These are phyloP conservation scores for Caerostris extrusa DNA, from an alignment of 1,140 invertebrate genomes.

Conservation along the genomic window DNA sequence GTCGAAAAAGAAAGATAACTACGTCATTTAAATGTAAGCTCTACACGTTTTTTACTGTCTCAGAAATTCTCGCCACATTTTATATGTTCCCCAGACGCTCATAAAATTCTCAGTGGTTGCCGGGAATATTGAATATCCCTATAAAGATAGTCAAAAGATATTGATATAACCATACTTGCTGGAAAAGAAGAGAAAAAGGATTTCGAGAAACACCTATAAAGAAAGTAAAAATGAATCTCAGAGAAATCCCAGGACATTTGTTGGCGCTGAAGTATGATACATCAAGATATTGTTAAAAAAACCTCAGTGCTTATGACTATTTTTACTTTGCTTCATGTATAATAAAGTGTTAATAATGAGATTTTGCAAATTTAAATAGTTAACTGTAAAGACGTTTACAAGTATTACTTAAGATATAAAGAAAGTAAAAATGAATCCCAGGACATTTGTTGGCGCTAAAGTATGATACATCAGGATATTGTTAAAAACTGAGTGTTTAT, in stretches of 20 bases:
- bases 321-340: too few relatives aligned
- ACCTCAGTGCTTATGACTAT: too few relatives aligned
- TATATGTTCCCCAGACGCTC: constrained; percentile 14
- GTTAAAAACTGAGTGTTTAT: too few relatives aligned
- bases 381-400: too few relatives aligned
- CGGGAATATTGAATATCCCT: constrained; percentile 16
- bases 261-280: neutral
- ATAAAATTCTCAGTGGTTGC: constrained; percentile 15
- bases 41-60: neutral
- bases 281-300: too few relatives aligned
- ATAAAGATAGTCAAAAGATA: constrained; percentile 31
- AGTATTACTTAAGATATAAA: too few relatives aligned
- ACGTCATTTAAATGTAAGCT: constrained; percentile 10
- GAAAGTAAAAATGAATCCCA: too few relatives aligned
- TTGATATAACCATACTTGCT: neutral
- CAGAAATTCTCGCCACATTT: constrained; percentile 15
- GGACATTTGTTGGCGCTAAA: too few relatives aligned
- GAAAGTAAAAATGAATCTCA: neutral
- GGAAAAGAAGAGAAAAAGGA: neutral
- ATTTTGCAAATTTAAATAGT: too few relatives aligned
- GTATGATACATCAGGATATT: too few relatives aligned
- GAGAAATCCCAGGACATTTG: neutral
- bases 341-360: too few relatives aligned
- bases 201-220: neutral
- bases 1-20: neutral